Evolutionary conservation across 2,888 invertebrate genomes (phyloP).

Genomic region (Xiphydria camelus): DNA sequence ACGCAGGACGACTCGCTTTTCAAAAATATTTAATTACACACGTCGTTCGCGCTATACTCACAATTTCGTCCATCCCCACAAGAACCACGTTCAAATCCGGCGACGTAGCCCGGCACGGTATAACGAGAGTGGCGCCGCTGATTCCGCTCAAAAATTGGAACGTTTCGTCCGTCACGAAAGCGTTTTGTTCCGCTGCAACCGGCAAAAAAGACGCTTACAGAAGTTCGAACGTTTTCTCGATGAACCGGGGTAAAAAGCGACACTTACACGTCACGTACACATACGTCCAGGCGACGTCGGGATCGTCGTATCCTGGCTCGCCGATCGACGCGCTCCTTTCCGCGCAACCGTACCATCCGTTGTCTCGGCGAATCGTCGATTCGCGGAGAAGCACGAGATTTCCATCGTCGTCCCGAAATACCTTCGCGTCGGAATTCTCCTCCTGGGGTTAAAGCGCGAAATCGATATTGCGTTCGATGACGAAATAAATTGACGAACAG

Average conservation of each 20-base stretch:
- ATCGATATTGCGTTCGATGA: no score
- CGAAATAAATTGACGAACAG: no score
- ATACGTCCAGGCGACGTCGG: slow-evolving; percentile 40
- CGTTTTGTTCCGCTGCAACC: slow-evolving; percentile 58
- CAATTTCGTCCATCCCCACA: no score
- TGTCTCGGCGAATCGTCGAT: slow-evolving; percentile 37
- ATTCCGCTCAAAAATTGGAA: slow-evolving; percentile 27
- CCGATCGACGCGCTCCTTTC: slow-evolving; percentile 22
- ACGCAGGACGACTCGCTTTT: no score
- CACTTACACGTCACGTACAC: slow-evolving; percentile 48
- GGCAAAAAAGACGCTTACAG: no score
- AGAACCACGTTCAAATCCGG: slow-evolving; percentile 63
- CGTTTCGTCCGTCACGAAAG: slow-evolving; percentile 54
- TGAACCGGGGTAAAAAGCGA: neutral
- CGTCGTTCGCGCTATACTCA: no score
- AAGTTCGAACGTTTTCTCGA: neutral
- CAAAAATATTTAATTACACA: no score
- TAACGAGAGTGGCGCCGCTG: slow-evolving; percentile 54
- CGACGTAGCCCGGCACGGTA: slow-evolving; percentile 69
- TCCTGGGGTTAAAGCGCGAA: no score
- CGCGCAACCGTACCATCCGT: slow-evolving; percentile 51
- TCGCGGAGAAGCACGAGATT: slow-evolving; percentile 25
- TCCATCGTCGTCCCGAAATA: no score
- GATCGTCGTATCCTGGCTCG: slow-evolving; percentile 17
- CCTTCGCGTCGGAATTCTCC: no score